Base-by-base conservation (phyloP, 2,888 invertebrate genomes). In the Orthonevra nobilis region DNA sequence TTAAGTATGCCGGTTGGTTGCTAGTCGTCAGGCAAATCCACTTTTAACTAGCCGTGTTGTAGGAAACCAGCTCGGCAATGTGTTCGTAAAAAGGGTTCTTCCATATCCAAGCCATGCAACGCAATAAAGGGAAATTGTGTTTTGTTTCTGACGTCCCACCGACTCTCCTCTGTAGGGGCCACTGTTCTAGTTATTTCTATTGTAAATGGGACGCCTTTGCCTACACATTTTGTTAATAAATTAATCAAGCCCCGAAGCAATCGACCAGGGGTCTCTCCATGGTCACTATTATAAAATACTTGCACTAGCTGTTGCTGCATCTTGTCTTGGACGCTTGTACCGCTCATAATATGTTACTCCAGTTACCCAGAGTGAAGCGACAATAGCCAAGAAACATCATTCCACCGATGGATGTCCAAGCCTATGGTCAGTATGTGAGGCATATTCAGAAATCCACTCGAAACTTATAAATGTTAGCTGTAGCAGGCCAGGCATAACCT, bases 151-250 rank as follows among this genome's bases (percentile, higher is more conserved):
- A 12, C 46, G 36, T 66, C 28, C 26, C 72, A 72, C 40, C 30
- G 30, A 32, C 34, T 52, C 5, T 54, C 15, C 9, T 14, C 23
- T 23, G 32, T 15, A 19, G 32, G 23, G 26, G 34, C 20, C 50
- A 60, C 42, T 20, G 42, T 64, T 60, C 50, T 38, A 32, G 15
- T n/a, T n/a, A n/a, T n/a, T 32, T 3, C 26, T 46, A 26, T 58
- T 50, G 58, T 64, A 72, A 58, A 50, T 70, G 20, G 40, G 70
- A 64, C 66, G 73, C 44, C 60, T 72, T 72, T 68, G 44, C 73
- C 73, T 73, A 73, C 79, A 61, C 79, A 79, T 73, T 79, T 79
- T 79, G 68, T 44, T 68, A 73, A 79, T 79, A 79, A 79, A 79
- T 79, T 79, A 79, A 79, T 79, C 79, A 79, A 61, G 61, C 73